These are phyloP conservation scores for Medauroidea extradentata DNA, from an alignment of 1,140 invertebrate species.

Conservation along the genomic window DNA sequence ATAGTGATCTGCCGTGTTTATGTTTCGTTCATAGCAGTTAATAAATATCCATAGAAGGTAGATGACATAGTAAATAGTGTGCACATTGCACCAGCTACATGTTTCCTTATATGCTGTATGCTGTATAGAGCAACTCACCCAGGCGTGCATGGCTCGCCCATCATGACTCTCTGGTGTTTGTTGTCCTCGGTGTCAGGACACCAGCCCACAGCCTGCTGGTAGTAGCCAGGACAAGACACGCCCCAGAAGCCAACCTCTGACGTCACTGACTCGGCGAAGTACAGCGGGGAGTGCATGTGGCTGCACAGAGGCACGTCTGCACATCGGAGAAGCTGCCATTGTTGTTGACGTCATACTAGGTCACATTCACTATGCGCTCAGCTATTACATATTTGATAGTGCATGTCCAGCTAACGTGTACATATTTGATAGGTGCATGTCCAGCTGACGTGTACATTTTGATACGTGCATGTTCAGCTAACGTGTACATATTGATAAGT, in stretches of 20 bases:
- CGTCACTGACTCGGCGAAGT: slow-evolving; percentile 54
- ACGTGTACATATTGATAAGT: no score
- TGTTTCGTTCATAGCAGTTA: no score
- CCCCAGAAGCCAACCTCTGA: slow-evolving; percentile 13
- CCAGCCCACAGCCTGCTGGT: slow-evolving; percentile 1
- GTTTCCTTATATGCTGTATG: neutral
- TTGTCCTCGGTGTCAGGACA: neutral
- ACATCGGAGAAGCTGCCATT: neutral
- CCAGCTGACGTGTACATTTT: no score
- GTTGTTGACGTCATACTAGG: no score
- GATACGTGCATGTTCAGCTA: no score
- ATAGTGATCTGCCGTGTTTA: no score
- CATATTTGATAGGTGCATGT: no score
- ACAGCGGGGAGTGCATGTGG: slow-evolving; percentile 47
- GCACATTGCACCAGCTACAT: neutral
- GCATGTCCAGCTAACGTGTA: no score
- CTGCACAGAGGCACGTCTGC: slow-evolving; percentile 41
- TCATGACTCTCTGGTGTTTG: neutral
- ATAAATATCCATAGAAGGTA: neutral
- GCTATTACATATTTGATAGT: no score
- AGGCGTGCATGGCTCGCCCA: slow-evolving; percentile 5
- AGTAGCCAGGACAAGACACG: neutral
- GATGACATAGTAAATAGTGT: neutral
- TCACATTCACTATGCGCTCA: no score
- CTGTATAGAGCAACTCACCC: neutral